Evolutionary conservation across 2,113 vertebrate genomes (phyloP).

Genomic region (Sminthopsis crassicaudata): DNA sequence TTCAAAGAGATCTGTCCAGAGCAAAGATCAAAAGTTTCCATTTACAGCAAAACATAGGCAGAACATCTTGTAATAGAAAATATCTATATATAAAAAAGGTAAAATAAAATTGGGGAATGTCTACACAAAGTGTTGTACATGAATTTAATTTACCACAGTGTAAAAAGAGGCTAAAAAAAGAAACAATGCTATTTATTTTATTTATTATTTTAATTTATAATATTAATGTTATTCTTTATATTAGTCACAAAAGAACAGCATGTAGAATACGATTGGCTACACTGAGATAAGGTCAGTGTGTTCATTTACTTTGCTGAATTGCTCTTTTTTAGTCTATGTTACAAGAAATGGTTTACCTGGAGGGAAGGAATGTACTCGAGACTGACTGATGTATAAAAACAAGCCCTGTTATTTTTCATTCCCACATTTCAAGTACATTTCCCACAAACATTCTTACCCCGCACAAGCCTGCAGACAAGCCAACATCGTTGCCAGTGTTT

Average conservation of each 20-base stretch:
- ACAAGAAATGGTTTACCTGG: not conserved
- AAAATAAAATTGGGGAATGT: not conserved
- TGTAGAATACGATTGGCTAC: not conserved
- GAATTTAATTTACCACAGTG: not conserved
- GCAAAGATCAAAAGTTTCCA: not conserved
- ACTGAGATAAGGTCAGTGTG: not conserved
- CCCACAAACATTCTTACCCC: slow-evolving; percentile 86
- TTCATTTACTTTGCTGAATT: not conserved
- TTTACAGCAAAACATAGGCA: not conserved
- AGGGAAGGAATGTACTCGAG: not conserved
- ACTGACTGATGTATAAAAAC: not conserved
- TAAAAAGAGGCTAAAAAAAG: not conserved
- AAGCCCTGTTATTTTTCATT: not conserved
- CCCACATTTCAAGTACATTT: not conserved
- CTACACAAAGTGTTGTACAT: not conserved
- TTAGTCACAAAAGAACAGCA: not conserved
- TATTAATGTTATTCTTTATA: too few relatives aligned
- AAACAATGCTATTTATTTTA: not conserved
- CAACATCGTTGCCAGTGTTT: slow-evolving; percentile 98
- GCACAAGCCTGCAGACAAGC: slow-evolving; percentile 98
- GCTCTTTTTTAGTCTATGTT: not conserved
- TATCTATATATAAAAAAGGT: not conserved
- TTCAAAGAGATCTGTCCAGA: not conserved
- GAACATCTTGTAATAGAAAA: not conserved
- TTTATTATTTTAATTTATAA: too few relatives aligned